Evolutionary conservation across 2,888 invertebrate genomes (phyloP).

Genomic region (Syrista parreyssii): DNA sequence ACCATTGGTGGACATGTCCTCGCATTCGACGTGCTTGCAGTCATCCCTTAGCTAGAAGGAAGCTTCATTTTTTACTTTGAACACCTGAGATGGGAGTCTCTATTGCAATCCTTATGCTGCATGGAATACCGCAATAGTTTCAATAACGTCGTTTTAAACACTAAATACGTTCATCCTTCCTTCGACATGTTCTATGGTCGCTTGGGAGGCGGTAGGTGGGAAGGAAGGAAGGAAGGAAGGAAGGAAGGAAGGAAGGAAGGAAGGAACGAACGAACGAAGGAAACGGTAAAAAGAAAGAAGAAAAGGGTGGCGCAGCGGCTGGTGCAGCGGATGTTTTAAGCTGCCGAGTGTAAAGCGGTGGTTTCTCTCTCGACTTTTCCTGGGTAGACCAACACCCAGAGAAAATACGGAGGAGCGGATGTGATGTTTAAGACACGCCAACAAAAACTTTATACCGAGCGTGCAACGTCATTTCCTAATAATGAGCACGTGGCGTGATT

Average conservation of each 20-base stretch:
- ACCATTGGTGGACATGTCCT: too few relatives aligned
- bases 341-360: constrained; percentile 43
- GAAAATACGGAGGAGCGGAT: constrained; percentile 41
- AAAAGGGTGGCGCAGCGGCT: constrained; percentile 37
- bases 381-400: not conserved
- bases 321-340: constrained; percentile 55
- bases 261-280: constrained; percentile 4
- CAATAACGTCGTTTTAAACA: too few relatives aligned
- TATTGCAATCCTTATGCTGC: too few relatives aligned
- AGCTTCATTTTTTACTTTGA: too few relatives aligned
- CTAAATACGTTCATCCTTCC: too few relatives aligned
- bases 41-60: too few relatives aligned
- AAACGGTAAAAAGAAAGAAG: constrained; percentile 12
- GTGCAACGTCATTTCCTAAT: not conserved
- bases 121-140: too few relatives aligned
- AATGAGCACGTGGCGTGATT: not conserved
- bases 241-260: constrained; percentile 6
- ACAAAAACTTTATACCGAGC: constrained; percentile 42
- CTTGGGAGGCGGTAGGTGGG: not conserved
- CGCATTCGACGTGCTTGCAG: too few relatives aligned
- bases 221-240: constrained; percentile 10
- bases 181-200: too few relatives aligned
- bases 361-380: constrained; percentile 39
- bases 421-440: constrained; percentile 53
- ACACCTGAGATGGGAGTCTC: too few relatives aligned